Percentiles rank a stretch among this genome's conserved stretches.
Conservation (phyloP, 2,888 invertebrate species). For the Cephus rjabovi region DNA sequence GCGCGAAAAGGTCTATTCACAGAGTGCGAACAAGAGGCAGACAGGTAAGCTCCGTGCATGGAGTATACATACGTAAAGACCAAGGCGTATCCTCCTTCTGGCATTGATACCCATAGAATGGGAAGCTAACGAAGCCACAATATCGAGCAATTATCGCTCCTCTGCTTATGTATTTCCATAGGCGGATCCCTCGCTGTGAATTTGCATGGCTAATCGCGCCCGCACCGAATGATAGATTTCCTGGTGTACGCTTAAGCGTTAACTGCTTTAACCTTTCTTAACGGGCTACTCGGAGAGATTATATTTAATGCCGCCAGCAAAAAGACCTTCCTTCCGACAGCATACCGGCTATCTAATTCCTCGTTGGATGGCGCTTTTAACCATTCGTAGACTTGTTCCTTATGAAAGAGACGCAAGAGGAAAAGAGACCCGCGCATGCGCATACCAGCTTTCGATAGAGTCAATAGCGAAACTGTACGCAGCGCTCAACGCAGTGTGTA, state of each 20-base stretch:
- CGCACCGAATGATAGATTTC: constrained; percentile 9
- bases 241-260: not conserved
- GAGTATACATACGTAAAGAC: not conserved
- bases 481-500: not conserved
- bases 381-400: not conserved
- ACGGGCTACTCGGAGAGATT: not conserved
- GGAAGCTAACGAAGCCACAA: constrained; percentile 35
- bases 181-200: constrained; percentile 21
- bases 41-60: not conserved
- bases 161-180: constrained; percentile 3
- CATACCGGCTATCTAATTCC: not conserved
- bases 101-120: constrained; percentile 32
- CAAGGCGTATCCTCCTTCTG: not conserved
- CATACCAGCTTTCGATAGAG: not conserved
- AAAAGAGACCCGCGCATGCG: not conserved
- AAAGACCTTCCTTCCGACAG: not conserved
- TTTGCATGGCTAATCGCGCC: constrained; percentile 25
- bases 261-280: constrained; percentile 3
- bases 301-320: not conserved
- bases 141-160: constrained; percentile 32
- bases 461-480: not conserved
- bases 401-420: not conserved
- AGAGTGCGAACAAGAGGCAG: not conserved
- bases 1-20: not conserved
- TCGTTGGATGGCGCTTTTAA: not conserved